Base-by-base conservation (phyloP, 92 coral and sea anemone species). In the Actinostola sp. region DNA sequence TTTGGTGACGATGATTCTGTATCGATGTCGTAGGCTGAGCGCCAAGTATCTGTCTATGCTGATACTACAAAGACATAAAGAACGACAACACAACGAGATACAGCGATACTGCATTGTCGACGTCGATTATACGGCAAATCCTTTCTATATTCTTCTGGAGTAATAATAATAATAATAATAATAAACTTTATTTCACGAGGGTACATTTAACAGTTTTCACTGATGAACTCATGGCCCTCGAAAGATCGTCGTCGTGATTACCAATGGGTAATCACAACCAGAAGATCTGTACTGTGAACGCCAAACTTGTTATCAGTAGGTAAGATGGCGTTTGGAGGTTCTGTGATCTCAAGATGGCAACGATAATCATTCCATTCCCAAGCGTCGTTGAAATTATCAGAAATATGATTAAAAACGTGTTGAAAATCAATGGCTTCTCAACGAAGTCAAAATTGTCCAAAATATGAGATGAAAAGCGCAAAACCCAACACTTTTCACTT, bases 31-130 rank as follows among this genome's bases (percentile, higher is more conserved):
- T 43, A 81, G 86, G 33, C 50, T 70, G 61, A 81, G 70, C 57
- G 86, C 86, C 35, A 81, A 64, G 31, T 56, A 76, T 13, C 86
- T 70, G 70, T 81, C 86, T 12, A 81, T 72, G 62, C 86, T 81
- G 58, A 81, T 81, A 36, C n/a, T 56, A 70, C 0, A 71, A 50
- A 13, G 39, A 46, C 32, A 71, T 81, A 12, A 73, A 57, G 11
- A 72, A 8, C 1, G 86, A 72, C 1, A 70, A 32, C 62, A 45
- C n/a, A n/a, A n/a, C n/a, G n/a, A n/a, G n/a, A n/a, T n/a, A n/a
- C n/a, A n/a, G n/a, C n/a, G n/a, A n/a, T n/a, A n/a, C n/a, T n/a
- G n/a, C n/a, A n/a, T n/a, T n/a, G n/a, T n/a, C n/a, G n/a, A n/a
- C n/a, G n/a, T 7, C 14, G 8, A 7, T 7, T 7, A 7, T 39